phyloP scores from a whole-genome alignment of 2,797 vertebrate species.

The Triplophysa yarkandensis region DNA sequence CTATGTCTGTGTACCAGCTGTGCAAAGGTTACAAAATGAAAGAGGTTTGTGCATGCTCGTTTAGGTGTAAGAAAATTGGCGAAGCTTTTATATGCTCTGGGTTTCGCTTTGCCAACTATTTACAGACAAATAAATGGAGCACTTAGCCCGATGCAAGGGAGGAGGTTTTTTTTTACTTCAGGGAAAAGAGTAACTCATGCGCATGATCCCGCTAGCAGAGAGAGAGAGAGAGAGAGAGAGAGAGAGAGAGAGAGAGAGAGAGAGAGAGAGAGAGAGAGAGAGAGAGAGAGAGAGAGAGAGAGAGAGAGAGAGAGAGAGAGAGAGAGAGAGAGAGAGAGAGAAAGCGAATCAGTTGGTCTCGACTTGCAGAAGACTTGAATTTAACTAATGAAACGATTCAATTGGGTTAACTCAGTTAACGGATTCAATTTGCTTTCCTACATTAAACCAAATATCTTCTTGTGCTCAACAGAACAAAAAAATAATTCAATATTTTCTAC shows the following conservation, averaged over 20 bases:
- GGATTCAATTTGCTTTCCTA: too few relatives aligned
- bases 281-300: constrained; percentile 2
- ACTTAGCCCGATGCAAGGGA: constrained; percentile 72
- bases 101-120: constrained; percentile 73
- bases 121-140: constrained; percentile 73
- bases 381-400: too few relatives aligned
- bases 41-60: constrained; percentile 32
- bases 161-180: constrained; percentile 70
- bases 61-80: constrained; percentile 34
- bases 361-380: too few relatives aligned
- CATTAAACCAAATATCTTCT: too few relatives aligned
- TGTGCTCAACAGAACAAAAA: too few relatives aligned
- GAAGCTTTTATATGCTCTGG: constrained; percentile 56
- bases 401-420: too few relatives aligned
- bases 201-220: constrained; percentile 64
- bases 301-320: constrained; percentile 43
- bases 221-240: constrained; percentile 23
- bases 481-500: too few relatives aligned
- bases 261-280: not conserved
- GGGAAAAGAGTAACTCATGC: constrained; percentile 79
- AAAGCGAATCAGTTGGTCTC: too few relatives aligned
- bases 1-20: constrained; percentile 39
- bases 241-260: constrained; percentile 51
- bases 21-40: constrained; percentile 40
- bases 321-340: constrained; percentile 45